phyloP scores from a whole-genome alignment of 2,888 invertebrate genomes.

The Andrena bucephala region DNA sequence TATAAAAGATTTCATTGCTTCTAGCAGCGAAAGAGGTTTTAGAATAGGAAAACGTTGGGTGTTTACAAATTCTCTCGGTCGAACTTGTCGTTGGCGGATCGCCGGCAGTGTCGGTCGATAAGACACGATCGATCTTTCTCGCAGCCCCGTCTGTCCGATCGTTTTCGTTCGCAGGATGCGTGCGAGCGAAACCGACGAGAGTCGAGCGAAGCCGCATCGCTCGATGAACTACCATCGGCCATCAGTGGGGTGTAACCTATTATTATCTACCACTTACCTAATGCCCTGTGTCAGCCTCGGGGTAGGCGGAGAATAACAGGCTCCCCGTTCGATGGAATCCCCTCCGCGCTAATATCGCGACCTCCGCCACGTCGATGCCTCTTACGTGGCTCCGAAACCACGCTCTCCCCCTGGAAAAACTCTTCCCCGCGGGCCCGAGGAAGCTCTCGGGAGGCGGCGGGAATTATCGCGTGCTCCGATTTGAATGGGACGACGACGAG shows the following conservation, averaged over 20 bases:
- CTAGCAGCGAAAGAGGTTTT: not conserved
- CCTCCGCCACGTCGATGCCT: constrained; percentile 32
- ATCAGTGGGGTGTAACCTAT: constrained; percentile 84
- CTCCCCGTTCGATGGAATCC: constrained; percentile 68
- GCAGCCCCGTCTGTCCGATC: not conserved
- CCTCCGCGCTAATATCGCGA: constrained; percentile 64
- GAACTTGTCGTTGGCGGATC: not conserved
- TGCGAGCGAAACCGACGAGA: constrained; percentile 68
- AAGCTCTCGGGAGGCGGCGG: no score
- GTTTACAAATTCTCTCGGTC: no score
- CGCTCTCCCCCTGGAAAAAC: not conserved
- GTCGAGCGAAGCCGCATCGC: constrained; percentile 71
- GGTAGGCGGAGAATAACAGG: constrained; percentile 79
- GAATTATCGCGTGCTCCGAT: not conserved
- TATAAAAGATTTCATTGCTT: not conserved
- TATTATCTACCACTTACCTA: constrained; percentile 85
- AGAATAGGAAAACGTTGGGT: not conserved
- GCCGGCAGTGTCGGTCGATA: not conserved
- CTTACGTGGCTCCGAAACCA: not conserved
- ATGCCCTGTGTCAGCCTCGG: constrained; percentile 82
- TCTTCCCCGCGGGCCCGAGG: no score
- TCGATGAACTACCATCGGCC: constrained; percentile 81
- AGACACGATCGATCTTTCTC: not conserved
- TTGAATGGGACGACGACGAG: not conserved
- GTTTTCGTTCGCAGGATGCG: constrained; percentile 62